Evolutionary conservation across 1,140 invertebrate species (phyloP), one percentile per base, ranked within the genome.

Genomic region (Brachionus angularis): DNA sequence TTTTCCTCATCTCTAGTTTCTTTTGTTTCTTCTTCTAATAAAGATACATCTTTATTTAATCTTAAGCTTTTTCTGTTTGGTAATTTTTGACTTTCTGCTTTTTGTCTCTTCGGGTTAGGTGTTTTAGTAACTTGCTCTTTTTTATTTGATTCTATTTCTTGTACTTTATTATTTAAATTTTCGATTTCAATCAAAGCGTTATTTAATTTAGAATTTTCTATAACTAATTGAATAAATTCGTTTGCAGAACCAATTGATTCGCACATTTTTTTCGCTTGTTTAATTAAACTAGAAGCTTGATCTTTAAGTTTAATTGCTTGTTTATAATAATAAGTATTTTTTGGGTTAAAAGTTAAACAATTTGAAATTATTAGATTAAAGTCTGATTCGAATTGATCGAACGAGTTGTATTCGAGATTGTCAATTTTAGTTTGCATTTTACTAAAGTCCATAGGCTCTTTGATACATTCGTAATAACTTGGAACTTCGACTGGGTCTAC

Each of bases 281-380:
- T 58, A n/a, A 58, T 39, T 21, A 39, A 10, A 36, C 2, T 23
- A 8, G 10, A 12, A n/a, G 18, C 62, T 33, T 67, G 42, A 3
- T 67, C 62, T 42, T 34, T 67, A 10, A 67, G 4, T 27, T 67
- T 67, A 4, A 27, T 18, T 10, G 18, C 62, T 5, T 39, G 39
- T 16, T 67, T 67, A 34, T 67, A 67, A 67, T 34, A 67, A 49
- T 67, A 67, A 34, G 46, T 50, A 67, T 67, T 67, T 67, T 67
- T 67, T 2, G 25, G 88, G 80, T 96, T 96, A 77, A 95, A 96
- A 0, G 87, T 88, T 58, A 92, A 82, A 78, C 92, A 95, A 78
- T 95, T 96, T 62, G 87, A 86, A 36, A 94, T 91, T 88, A 97
- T 96, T 0, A 96, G 83, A 76, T 89, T 87, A 78, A 97, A 96